Percentiles rank a stretch among this genome's conserved stretches.
phyloP scores from a whole-genome alignment of 2,888 invertebrate species.

The Sialis lutaria region DNA sequence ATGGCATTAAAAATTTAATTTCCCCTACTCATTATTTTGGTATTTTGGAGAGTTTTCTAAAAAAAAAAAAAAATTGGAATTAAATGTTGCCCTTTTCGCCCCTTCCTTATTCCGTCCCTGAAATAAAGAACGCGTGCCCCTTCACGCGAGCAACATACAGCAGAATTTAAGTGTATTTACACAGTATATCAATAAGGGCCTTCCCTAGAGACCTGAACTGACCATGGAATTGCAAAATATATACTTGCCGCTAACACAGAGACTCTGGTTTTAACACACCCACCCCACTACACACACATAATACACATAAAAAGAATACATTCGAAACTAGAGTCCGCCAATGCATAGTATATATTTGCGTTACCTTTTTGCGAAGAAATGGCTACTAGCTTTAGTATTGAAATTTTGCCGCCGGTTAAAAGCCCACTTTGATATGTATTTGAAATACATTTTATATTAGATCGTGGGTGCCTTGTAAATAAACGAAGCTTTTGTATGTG shows the following conservation, averaged over 20 bases:
- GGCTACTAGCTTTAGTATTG: constrained; percentile 18
- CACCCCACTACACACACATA: too few species aligned
- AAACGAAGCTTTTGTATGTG: neutral
- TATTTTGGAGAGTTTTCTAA: neutral
- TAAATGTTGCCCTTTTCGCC: neutral
- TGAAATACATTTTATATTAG: constrained; percentile 18
- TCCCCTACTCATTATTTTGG: neutral
- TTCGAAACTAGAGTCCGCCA: constrained; percentile 17
- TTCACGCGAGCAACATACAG: constrained; percentile 5
- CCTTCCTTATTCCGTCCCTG: neutral
- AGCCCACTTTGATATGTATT: constrained; percentile 20
- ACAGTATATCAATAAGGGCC: constrained; percentile 29
- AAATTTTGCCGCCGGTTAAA: constrained; percentile 18
- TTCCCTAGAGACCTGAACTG: constrained; percentile 17
- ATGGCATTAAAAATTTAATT: too few species aligned
- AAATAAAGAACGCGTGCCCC: too few species aligned
- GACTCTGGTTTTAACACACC: too few species aligned
- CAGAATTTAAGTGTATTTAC: constrained; percentile 23
- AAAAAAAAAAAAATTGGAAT: too few species aligned
- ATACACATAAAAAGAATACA: neutral
- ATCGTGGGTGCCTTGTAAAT: neutral
- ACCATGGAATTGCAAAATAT: too few species aligned
- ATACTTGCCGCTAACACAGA: too few species aligned
- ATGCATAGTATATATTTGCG: constrained; percentile 23
- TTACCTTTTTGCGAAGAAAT: constrained; percentile 17